Conservation (phyloP, 2,888 invertebrate species). For the Limnephilus marmoratus region DNA sequence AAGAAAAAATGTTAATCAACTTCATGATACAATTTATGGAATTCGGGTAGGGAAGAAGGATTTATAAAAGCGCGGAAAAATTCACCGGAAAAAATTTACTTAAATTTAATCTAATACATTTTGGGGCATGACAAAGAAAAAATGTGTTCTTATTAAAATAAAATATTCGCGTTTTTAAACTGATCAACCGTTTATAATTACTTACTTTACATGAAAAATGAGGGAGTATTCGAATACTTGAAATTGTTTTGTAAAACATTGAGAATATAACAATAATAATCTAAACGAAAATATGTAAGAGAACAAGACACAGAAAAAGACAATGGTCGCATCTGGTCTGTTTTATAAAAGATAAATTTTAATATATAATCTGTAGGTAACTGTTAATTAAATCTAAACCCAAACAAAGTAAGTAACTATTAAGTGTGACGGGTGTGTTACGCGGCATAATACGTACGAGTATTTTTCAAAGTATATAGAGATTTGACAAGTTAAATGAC, state of each 20-base stretch:
- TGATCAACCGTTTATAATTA: neutral
- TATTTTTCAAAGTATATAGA: neutral
- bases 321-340: too few relatives aligned
- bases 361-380: too few relatives aligned
- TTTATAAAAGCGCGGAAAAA: conserved; percentile 4
- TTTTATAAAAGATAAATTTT: too few relatives aligned
- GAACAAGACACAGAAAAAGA: too few relatives aligned
- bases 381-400: neutral
- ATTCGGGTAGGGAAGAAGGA: conserved; percentile 39
- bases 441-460: too few relatives aligned
- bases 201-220: neutral
- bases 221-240: neutral
- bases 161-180: conserved; percentile 7
- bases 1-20: conserved; percentile 47
- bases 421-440: neutral
- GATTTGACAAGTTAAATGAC: too few relatives aligned
- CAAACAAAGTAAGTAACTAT: neutral
- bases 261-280: too few relatives aligned
- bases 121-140: conserved; percentile 28
- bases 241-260: too few relatives aligned
- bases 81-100: neutral
- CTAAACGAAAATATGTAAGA: too few relatives aligned
- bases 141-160: neutral
- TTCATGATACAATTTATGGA: conserved; percentile 48
- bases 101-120: conserved; percentile 7